A percentile compares a stretch with the other conserved stretches of the same genome.
phyloP scores from a whole-genome alignment of 30 jellyfish, hydroid and myxozoan genomes.

The Aurelia sp. region DNA sequence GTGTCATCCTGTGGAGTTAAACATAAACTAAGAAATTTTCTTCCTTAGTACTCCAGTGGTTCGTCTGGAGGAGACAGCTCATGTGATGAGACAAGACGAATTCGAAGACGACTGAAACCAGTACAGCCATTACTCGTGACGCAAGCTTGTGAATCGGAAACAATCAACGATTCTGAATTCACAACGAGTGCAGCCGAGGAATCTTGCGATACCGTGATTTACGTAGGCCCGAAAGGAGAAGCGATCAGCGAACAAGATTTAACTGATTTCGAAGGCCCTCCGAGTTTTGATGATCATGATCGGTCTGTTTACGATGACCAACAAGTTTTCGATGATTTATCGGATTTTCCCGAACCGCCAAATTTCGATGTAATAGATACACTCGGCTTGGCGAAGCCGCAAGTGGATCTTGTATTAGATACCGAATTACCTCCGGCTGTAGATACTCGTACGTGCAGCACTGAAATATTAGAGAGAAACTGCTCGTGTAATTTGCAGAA shows the following conservation, averaged over 20 bases:
- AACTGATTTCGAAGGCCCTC: conserved; percentile 94
- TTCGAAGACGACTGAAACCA: conserved; percentile 86
- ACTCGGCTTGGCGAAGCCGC: no score
- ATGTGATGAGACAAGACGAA: conserved; percentile 85
- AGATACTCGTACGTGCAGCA: background rate
- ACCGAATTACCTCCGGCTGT: background rate
- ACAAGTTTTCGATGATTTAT: background rate
- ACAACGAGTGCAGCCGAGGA: conserved; percentile 98
- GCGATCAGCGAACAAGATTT: conserved; percentile 86
- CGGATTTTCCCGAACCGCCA: background rate
- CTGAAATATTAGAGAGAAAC: conserved; percentile 46
- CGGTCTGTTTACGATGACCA: conserved; percentile 8
- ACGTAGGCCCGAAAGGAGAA: conserved; percentile 87
- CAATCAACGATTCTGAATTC: conserved; percentile 89
- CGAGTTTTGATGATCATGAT: conserved; percentile 41
- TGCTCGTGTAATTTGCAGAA: conserved; percentile 53
- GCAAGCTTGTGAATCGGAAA: conserved; percentile 93
- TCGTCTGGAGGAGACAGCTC: conserved; percentile 99
- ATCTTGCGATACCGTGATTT: conserved; percentile 95
- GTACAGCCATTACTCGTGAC: conserved; percentile 92
- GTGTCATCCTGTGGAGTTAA: no score
- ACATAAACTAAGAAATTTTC: background rate
- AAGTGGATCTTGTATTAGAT: no score
- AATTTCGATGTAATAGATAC: background rate
- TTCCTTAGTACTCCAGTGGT: conserved; percentile 81